A percentile compares a stretch with the other conserved stretches of the same genome.
Evolutionary conservation across 2,888 invertebrate species (phyloP).

Genomic region (Thymelicus lineola): DNA sequence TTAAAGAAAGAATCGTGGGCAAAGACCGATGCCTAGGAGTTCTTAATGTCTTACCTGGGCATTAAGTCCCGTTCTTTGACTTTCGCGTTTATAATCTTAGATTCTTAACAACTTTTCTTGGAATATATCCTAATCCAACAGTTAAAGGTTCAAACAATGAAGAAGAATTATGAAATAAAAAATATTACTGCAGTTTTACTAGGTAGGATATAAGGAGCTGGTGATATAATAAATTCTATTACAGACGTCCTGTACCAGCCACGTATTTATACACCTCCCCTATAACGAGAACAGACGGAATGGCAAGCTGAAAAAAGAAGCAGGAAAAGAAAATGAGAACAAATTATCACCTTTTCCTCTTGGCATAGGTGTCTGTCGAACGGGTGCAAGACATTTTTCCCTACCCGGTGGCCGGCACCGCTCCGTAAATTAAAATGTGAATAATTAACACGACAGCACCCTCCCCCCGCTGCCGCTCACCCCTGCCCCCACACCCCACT

Average conservation of each 20-base stretch:
- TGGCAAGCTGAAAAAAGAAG: slow-evolving; percentile 11
- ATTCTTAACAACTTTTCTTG: too few relatives aligned
- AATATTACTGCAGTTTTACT: too few relatives aligned
- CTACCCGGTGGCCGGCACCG: slow-evolving; percentile 65
- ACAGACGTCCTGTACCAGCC: not conserved
- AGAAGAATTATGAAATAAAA: not conserved
- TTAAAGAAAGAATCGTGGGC: too few relatives aligned
- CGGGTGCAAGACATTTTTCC: slow-evolving; percentile 80
- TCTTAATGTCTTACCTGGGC: too few relatives aligned
- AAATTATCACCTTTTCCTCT: slow-evolving; percentile 44
- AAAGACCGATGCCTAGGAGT: too few relatives aligned
- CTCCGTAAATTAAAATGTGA: slow-evolving; percentile 84
- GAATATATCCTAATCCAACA: not conserved
- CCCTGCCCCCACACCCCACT: slow-evolving; percentile 47
- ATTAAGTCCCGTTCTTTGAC: too few relatives aligned
- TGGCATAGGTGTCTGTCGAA: slow-evolving; percentile 68
- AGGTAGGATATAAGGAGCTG: not conserved
- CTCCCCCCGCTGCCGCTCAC: slow-evolving; percentile 53
- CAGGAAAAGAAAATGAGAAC: slow-evolving; percentile 39
- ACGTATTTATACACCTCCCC: not conserved
- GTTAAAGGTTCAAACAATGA: not conserved
- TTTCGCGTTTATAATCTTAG: too few relatives aligned
- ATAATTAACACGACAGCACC: slow-evolving; percentile 77
- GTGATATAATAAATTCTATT: not conserved
- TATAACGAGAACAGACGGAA: slow-evolving; percentile 11